These are phyloP conservation scores for Cyrtodaria siliqua DNA, from an alignment of 2,888 invertebrate species.

Conservation along the genomic window DNA sequence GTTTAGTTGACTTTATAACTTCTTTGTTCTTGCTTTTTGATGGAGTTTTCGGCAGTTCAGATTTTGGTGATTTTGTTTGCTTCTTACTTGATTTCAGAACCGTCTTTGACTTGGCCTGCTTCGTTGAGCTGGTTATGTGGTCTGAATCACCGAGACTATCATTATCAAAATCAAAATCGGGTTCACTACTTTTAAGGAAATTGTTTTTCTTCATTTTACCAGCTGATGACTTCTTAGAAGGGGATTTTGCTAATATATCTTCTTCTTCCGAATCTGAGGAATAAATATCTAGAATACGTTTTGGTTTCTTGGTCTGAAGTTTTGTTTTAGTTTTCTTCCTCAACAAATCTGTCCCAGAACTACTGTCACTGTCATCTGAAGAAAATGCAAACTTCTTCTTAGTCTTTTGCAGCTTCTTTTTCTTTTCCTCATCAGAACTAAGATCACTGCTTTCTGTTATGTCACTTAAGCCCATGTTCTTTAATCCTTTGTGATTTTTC, in stretches of 20 bases:
- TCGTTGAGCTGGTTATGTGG: conserved; percentile 46
- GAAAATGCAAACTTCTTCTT: conserved; percentile 62
- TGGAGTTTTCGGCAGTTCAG: conserved; percentile 37
- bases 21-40: conserved; percentile 53
- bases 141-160: conserved; percentile 60
- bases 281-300: conserved; percentile 67
- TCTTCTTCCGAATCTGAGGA: conserved; percentile 68
- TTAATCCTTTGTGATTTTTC: conserved; percentile 74
- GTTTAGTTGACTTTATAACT: conserved; percentile 34
- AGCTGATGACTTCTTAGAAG: conserved; percentile 53
- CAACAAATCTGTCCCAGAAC: conserved; percentile 34
- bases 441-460: conserved; percentile 72
- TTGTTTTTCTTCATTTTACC: conserved; percentile 57
- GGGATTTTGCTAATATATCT: conserved; percentile 50
- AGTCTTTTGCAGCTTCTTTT: conserved; percentile 33
- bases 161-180: conserved; percentile 58
- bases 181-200: conserved; percentile 30
- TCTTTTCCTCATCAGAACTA: conserved; percentile 70
- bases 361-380: conserved; percentile 55
- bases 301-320: conserved; percentile 58
- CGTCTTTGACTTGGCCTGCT: conserved; percentile 61
- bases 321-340: conserved; percentile 46
- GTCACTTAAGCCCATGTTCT: conserved; percentile 69
- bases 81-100: conserved; percentile 50
- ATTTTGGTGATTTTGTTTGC: conserved; percentile 32